phyloP scores from a whole-genome alignment of 2,113 vertebrate species.

The Numenius arquata region DNA sequence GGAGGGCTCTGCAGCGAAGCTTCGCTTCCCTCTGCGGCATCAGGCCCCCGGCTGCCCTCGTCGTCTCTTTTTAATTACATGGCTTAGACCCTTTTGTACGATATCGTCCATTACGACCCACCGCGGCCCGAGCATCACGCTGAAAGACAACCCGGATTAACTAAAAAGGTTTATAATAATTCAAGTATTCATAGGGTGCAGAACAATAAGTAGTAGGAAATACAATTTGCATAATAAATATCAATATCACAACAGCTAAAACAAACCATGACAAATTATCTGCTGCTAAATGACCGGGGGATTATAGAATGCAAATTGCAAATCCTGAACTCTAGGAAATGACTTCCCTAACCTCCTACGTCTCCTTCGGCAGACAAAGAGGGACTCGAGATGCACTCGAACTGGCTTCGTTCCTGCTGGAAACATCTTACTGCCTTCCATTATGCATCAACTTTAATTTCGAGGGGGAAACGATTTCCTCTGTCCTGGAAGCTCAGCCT shows the following conservation, averaged over 20 bases:
- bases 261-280: conserved; percentile 76
- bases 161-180: conserved; percentile 73
- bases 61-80: conserved; percentile 28
- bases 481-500: conserved; percentile 52
- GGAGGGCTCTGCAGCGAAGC: not conserved
- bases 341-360: not conserved
- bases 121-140: conserved; percentile 49
- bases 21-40: not conserved
- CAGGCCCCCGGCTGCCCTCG: not conserved
- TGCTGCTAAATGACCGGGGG: conserved; percentile 69
- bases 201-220: conserved; percentile 76
- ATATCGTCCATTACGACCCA: not conserved
- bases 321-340: conserved; percentile 49
- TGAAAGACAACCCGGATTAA: conserved; percentile 65
- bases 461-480: conserved; percentile 45
- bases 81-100: not conserved
- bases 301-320: conserved; percentile 67
- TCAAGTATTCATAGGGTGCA: conserved; percentile 69
- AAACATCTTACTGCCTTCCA: conserved; percentile 45
- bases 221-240: conserved; percentile 82
- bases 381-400: not conserved
- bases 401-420: conserved; percentile 45
- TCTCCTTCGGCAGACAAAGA: not conserved
- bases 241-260: conserved; percentile 77
- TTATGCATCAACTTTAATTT: conserved; percentile 61